Conservation (phyloP, 2,888 invertebrate species). For the Acleris literana region DNA sequence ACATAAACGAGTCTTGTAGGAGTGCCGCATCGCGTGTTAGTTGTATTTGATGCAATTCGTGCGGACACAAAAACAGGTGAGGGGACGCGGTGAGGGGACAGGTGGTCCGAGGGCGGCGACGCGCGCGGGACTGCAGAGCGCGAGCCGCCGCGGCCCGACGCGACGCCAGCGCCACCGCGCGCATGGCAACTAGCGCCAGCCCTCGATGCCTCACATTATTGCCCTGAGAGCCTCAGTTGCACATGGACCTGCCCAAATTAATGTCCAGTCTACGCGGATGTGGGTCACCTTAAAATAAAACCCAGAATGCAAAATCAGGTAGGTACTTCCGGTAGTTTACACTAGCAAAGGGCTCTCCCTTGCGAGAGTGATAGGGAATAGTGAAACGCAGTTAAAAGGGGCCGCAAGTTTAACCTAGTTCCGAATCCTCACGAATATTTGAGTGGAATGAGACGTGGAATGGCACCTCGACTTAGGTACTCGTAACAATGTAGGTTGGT, state of each 20-base stretch:
- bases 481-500: slow-evolving; percentile 46
- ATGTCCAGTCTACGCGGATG: slow-evolving; percentile 48
- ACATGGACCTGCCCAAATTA: slow-evolving; percentile 55
- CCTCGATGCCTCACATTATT: slow-evolving; percentile 31
- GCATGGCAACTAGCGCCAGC: slow-evolving; percentile 54
- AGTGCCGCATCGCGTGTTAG: slow-evolving; percentile 60
- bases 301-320: slow-evolving; percentile 47
- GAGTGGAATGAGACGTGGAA: slow-evolving; percentile 66
- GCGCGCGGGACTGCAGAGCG: slow-evolving; percentile 67
- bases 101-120: slow-evolving; percentile 60
- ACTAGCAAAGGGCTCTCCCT: slow-evolving; percentile 11
- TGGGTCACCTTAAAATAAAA: slow-evolving; percentile 43
- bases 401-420: slow-evolving; percentile 67
- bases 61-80: slow-evolving; percentile 54
- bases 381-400: slow-evolving; percentile 41
- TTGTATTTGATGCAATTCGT: slow-evolving; percentile 62
- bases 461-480: slow-evolving; percentile 57
- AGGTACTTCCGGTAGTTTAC: slow-evolving; percentile 9
- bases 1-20: slow-evolving; percentile 53
- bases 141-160: slow-evolving; percentile 40
- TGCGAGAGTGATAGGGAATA: neutral
- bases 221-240: slow-evolving; percentile 56
- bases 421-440: slow-evolving; percentile 63
- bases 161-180: slow-evolving; percentile 70
- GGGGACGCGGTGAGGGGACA: slow-evolving; percentile 46